Conservation (phyloP, 2,888 invertebrate genomes). For the Nomada goodeniana region DNA sequence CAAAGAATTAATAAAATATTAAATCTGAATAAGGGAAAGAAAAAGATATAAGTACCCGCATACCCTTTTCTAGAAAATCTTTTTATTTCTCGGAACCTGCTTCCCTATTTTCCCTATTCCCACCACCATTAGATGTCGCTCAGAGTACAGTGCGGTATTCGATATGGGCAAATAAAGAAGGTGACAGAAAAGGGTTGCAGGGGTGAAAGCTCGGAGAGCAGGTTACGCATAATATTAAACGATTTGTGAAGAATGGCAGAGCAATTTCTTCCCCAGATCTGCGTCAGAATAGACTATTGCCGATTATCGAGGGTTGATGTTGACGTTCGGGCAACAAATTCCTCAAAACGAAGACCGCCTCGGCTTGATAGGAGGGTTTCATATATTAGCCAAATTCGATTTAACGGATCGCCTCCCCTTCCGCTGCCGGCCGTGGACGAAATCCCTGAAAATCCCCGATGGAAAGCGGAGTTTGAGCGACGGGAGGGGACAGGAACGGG, state of each 20-base stretch:
- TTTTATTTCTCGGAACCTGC: background rate
- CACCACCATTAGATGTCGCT: background rate
- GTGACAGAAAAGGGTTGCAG: too few species aligned
- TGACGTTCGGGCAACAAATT: constrained; percentile 46
- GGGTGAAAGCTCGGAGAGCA: too few species aligned
- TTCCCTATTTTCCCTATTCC: background rate
- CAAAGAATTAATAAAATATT: background rate
- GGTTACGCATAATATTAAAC: constrained; percentile 38
- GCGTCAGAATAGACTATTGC: constrained; percentile 15
- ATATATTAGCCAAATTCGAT: constrained; percentile 74
- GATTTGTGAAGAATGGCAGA: constrained; percentile 34
- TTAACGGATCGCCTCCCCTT: constrained; percentile 75
- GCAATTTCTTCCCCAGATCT: constrained; percentile 18
- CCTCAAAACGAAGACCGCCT: constrained; percentile 31
- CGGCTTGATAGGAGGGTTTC: constrained; percentile 31
- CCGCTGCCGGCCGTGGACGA: constrained; percentile 66
- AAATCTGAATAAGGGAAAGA: background rate
- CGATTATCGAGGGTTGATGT: constrained; percentile 37
- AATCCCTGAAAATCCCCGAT: constrained; percentile 69
- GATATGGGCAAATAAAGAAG: background rate
- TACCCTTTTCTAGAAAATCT: background rate
- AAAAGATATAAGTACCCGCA: background rate
- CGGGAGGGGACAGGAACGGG: constrained; percentile 18
- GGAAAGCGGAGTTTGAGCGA: constrained; percentile 55
- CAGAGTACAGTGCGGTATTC: background rate